Base-by-base conservation (phyloP, 2,888 invertebrate species). In the Micoletzkya japonica region DNA sequence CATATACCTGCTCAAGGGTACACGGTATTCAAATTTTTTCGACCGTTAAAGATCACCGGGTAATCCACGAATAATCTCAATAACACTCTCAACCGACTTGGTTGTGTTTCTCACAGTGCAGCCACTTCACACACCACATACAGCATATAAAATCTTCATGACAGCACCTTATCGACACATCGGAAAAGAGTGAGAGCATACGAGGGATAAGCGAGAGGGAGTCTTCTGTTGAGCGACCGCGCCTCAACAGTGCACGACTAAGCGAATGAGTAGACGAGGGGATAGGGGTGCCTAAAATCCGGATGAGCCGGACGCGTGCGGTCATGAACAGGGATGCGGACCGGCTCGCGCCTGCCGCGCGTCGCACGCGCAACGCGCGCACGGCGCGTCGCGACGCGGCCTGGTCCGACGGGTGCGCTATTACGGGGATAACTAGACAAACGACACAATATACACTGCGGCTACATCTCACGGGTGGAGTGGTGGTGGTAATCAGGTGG, bases 131-230 rank as follows among this genome's bases (percentile, higher is more conserved):
- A n/a, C n/a, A n/a, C n/a, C n/a, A n/a, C n/a, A n/a, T n/a, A n/a
- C n/a, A n/a, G n/a, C n/a, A n/a, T n/a, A n/a, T n/a, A n/a, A 20
- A 44, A 44, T 44, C 10, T 44, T 17, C 17, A 17, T 66, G 54
- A 37, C 54, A 24, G 52, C 64, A 66, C 64, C 64, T 66, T 66
- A 66, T 66, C 64, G 64, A 66, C 34, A 66, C 36, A 54, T 54
- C 64, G 64, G 64, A 66, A 66, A 66, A 66, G 64, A 28, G 64
- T 66, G 64, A 44, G 63, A 32, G 50, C 26, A 30, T 1, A 26
- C 26, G 64, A 52, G 52, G 64, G 54, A 32, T 54, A n/a, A n/a
- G n/a, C n/a, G n/a, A n/a, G n/a, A n/a, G n/a, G n/a, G n/a, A n/a
- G n/a, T n/a, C n/a, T n/a, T n/a, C n/a, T n/a, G n/a, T n/a, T n/a